Conservation (phyloP, 2,888 invertebrate species). For the Heptascelio sp. region DNA sequence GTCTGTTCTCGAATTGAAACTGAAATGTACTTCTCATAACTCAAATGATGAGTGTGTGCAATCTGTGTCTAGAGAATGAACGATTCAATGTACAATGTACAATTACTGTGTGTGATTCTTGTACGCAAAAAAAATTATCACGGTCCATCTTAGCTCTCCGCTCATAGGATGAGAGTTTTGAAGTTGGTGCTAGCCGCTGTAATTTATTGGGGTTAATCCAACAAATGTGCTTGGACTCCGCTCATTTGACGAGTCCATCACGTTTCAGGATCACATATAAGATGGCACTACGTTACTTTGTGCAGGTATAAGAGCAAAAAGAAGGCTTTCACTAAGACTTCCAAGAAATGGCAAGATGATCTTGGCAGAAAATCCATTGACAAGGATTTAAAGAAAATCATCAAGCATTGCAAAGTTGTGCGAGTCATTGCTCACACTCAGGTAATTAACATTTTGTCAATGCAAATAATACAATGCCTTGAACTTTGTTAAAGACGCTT, state of each 20-base stretch:
- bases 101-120: too few species aligned
- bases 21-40: too few species aligned
- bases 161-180: conserved; percentile 82
- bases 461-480: conserved; percentile 51
- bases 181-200: conserved; percentile 78
- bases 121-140: conserved; percentile 36
- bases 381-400: conserved; percentile 98
- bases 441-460: conserved; percentile 85
- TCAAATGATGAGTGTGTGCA: too few species aligned
- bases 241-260: conserved; percentile 83
- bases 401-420: conserved; percentile 99
- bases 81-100: background rate
- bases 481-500: conserved; percentile 52
- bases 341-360: conserved; percentile 99
- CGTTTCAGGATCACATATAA: conserved; percentile 76
- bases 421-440: conserved; percentile 99
- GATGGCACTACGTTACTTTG: conserved; percentile 71
- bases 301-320: conserved; percentile 99
- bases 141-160: conserved; percentile 81
- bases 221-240: conserved; percentile 81
- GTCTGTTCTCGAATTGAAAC: too few species aligned
- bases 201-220: conserved; percentile 76
- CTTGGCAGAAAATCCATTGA: conserved; percentile 99
- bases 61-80: too few species aligned
- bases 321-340: conserved; percentile 99